Conservation (phyloP, 92 coral and sea anemone genomes). For the Actinernus sp. region DNA sequence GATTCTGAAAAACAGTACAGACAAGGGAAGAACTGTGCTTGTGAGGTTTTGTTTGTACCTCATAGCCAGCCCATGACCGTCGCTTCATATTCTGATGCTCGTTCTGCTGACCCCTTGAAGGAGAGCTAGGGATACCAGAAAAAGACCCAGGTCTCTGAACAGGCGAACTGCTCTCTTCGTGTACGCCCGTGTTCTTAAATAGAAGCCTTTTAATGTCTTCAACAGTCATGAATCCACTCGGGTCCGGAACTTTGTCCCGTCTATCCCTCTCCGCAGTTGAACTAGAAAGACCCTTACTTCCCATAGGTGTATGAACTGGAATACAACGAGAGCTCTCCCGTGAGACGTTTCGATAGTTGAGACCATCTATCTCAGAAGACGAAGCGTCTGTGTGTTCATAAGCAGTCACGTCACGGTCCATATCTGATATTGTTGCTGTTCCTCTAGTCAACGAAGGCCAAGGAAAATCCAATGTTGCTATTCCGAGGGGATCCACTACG, state of each 20-base stretch:
- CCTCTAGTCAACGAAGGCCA: no score
- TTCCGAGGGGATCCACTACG: no score
- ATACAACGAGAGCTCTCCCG: no score
- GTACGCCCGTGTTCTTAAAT: slow-evolving; percentile 21
- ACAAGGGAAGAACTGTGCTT: slow-evolving; percentile 23
- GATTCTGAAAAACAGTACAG: slow-evolving; percentile 14
- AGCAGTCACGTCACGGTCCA: no score
- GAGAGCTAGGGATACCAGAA: slow-evolving; percentile 25
- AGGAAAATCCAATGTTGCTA: no score
- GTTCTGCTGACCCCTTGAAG: neutral
- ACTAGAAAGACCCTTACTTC: no score
- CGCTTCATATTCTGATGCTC: slow-evolving; percentile 25
- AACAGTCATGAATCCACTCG: slow-evolving; percentile 50
- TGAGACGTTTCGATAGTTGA: no score
- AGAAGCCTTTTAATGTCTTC: slow-evolving; percentile 26
- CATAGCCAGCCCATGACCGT: slow-evolving; percentile 74
- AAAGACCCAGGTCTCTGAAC: slow-evolving; percentile 50
- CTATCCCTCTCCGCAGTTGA: no score
- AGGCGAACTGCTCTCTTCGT: slow-evolving; percentile 2
- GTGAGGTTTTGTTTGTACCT: slow-evolving; percentile 16
- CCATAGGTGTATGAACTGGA: no score
- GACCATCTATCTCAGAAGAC: no score
- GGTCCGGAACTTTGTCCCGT: slow-evolving; percentile 30
- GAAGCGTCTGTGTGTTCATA: no score
- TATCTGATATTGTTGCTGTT: no score